Evolutionary conservation across 2,113 vertebrate species (phyloP), one percentile per base, ranked within the genome.

Genomic region (Redunca redunca): DNA sequence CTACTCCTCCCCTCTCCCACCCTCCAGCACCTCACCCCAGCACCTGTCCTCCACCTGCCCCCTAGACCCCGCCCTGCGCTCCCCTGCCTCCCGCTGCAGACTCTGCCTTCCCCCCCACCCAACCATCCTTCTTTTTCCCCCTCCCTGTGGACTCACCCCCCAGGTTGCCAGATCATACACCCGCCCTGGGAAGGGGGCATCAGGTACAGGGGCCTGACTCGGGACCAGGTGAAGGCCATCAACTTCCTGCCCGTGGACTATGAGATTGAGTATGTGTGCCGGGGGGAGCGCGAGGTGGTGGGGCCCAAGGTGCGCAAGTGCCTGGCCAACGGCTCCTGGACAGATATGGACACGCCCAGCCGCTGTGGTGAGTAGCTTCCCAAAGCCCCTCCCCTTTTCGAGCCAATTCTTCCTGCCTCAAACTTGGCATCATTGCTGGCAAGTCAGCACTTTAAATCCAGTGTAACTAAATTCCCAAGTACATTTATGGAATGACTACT

Each of bases 301-400:
- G 99, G 99, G 52, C 99, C 99, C 82, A 99, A 99, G 81, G 99
- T 99, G 95, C 99, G 99, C 90, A 99, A 99, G 98, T 99, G 99
- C 90, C 99, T 99, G 40, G 99, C 99, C 77, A 99, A 99, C 3
- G 99, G 99, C 94, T 99, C 99, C 71, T 99, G 99, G 99, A 99
- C 99, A 0, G 99, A 99, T 92, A 99, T 99, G 78, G 98, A 97
- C 36, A 99, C 98, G 50, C 99, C 99, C 97, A 99, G 99, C 98
- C 99, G 99, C 97, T 99, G 99, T 96, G 91, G 99, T 99, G 98
- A 99, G 99, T 99, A 78, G 25, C 86, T 26, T 52, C 13, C 21
- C 9, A 15, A 85, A 67, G 67, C 77, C 80, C 55, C 57, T 67
- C 67, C 60, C 64, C 50, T 78, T 25, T 33, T 80, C 84, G 13